phyloP scores from a whole-genome alignment of 2,797 vertebrate genomes.

The Alosa sapidissima region DNA sequence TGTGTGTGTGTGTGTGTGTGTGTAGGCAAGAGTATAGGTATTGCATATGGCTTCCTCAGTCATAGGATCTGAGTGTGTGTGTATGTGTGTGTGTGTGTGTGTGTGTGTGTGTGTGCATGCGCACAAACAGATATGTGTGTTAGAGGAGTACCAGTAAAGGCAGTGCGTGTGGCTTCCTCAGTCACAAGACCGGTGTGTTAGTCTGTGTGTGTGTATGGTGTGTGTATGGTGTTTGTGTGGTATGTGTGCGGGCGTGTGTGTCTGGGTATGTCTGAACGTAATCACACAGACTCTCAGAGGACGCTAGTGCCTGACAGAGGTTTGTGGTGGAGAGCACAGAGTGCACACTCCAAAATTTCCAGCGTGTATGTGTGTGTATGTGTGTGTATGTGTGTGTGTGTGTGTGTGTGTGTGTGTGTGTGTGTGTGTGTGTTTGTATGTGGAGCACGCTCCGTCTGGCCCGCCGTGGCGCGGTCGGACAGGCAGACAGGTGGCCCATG shows the following conservation, averaged over 20 bases:
- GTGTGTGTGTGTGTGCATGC: neutral
- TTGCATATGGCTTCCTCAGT: neutral
- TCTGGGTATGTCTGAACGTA: too few species aligned
- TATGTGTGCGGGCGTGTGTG: too few species aligned
- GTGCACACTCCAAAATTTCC: neutral
- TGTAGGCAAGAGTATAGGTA: neutral
- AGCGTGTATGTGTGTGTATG: neutral
- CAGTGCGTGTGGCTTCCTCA: neutral
- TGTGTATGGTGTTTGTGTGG: neutral
- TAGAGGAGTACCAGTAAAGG: neutral
- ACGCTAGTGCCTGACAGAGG: neutral
- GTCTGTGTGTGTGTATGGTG: neutral
- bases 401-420: neutral
- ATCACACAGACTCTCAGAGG: neutral
- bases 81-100: conserved; percentile 3
- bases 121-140: neutral
- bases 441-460: neutral
- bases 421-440: neutral
- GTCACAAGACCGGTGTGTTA: neutral
- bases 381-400: neutral
- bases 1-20: neutral
- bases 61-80: neutral
- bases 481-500: conserved; percentile 8
- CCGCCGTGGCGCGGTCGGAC: neutral
- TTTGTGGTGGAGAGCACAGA: neutral